A percentile compares a stretch with the other conserved stretches of the same genome.
Conservation (phyloP, 2,797 vertebrate genomes). For the Characodon lateralis region DNA sequence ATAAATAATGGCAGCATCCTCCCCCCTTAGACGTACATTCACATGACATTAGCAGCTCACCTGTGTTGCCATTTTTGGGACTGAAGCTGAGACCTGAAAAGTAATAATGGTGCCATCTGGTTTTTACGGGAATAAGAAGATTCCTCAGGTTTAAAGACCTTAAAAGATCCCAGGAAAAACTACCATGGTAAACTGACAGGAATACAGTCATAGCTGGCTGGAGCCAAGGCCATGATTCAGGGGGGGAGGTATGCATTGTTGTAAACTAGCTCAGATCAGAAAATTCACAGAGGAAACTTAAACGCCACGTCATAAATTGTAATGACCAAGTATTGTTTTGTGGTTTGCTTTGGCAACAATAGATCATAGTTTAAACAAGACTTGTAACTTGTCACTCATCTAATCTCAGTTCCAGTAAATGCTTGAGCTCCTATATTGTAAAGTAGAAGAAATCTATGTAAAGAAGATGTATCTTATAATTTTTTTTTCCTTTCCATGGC, state of each 20-base stretch:
- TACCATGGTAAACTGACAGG: conserved; percentile 48
- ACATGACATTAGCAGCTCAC: conserved; percentile 58
- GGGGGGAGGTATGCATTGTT: conserved; percentile 52
- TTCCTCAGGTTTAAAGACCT: conserved; percentile 55
- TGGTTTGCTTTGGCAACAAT: conserved; percentile 14
- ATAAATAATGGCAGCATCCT: conserved; percentile 46
- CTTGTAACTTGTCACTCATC: conserved; percentile 30
- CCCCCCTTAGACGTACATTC: conserved; percentile 54
- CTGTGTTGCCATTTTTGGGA: conserved; percentile 50
- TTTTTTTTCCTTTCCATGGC: conserved; percentile 29
- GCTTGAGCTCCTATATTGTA: conserved; percentile 25
- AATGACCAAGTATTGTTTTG: conserved; percentile 21
- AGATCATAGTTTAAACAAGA: conserved; percentile 47
- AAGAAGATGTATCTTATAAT: conserved; percentile 18
- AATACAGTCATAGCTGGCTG: conserved; percentile 38
- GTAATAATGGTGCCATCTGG: conserved; percentile 64
- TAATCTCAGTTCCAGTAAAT: conserved; percentile 32
- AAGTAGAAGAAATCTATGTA: conserved; percentile 17
- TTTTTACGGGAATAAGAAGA: conserved; percentile 54
- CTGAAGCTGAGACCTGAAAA: conserved; percentile 44
- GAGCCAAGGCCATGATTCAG: conserved; percentile 59
- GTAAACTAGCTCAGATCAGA: conserved; percentile 60
- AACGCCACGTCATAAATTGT: conserved; percentile 46
- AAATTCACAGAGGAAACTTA: conserved; percentile 46
- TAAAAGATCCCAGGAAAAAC: conserved; percentile 45